phyloP scores from a whole-genome alignment of 2,888 invertebrate genomes.

The Caenorhabditis zanzibari region DNA sequence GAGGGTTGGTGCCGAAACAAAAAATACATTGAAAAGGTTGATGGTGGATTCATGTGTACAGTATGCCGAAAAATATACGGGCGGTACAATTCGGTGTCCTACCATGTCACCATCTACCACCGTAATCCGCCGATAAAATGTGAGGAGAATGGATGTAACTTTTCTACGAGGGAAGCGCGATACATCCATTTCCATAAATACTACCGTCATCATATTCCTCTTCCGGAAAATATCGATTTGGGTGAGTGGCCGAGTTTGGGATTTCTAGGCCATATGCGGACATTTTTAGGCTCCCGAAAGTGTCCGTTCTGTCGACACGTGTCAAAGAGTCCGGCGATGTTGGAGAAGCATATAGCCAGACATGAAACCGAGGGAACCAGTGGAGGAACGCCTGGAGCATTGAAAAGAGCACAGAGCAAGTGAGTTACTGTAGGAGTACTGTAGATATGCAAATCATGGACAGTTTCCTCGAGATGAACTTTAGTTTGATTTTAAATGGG shows the following conservation, averaged over 20 bases:
- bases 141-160: slow-evolving; percentile 82
- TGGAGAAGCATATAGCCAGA: slow-evolving; percentile 82
- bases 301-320: slow-evolving; percentile 83
- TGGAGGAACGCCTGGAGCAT: slow-evolving; percentile 18
- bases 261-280: neutral
- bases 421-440: slow-evolving; percentile 12
- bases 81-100: slow-evolving; percentile 83
- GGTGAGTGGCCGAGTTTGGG: slow-evolving; percentile 64
- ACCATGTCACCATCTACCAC: slow-evolving; percentile 84
- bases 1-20: slow-evolving; percentile 84
- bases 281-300: slow-evolving; percentile 78
- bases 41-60: slow-evolving; percentile 81
- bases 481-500: neutral
- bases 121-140: slow-evolving; percentile 83
- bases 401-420: slow-evolving; percentile 53
- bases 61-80: slow-evolving; percentile 83
- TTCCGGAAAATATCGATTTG: slow-evolving; percentile 82
- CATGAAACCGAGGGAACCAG: slow-evolving; percentile 64
- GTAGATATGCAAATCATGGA: no score
- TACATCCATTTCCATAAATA: slow-evolving; percentile 84
- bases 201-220: slow-evolving; percentile 82
- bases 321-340: slow-evolving; percentile 83
- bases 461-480: no score
- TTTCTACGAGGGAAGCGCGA: slow-evolving; percentile 81
- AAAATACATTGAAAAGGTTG: slow-evolving; percentile 82